Conservation (phyloP, 2,797 vertebrate genomes). For the Syngnathus acus region DNA sequence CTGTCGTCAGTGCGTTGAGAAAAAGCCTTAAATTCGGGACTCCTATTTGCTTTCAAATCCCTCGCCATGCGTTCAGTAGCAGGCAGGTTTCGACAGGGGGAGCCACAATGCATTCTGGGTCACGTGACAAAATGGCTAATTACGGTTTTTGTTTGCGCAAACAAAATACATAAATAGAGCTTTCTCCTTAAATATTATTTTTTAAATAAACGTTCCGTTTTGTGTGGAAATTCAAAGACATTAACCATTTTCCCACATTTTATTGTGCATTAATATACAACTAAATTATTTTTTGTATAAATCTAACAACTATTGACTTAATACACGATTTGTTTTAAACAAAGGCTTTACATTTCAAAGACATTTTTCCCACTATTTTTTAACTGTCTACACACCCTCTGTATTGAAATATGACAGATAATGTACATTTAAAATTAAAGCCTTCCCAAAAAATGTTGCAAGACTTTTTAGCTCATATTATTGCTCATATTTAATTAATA, state of each 20-base stretch:
- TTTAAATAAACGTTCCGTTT: neutral
- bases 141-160: neutral
- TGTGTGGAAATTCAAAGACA: neutral
- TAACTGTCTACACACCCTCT: neutral
- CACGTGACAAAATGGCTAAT: neutral
- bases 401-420: neutral
- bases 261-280: no score
- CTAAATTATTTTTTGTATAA: no score
- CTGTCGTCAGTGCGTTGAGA: slow-evolving; percentile 82
- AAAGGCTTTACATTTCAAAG: no score
- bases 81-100: slow-evolving; percentile 33
- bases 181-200: slow-evolving; percentile 1
- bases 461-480: neutral
- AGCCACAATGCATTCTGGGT: slow-evolving; percentile 40
- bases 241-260: no score
- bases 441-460: slow-evolving; percentile 8
- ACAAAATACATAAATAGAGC: slow-evolving; percentile 8
- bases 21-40: slow-evolving; percentile 86
- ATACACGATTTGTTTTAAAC: no score
- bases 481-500: neutral
- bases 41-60: slow-evolving; percentile 32
- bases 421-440: slow-evolving; percentile 14
- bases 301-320: no score
- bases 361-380: no score
- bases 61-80: slow-evolving; percentile 21